Evolutionary conservation across 2,888 invertebrate species (phyloP).

Genomic region (Biston betularia): DNA sequence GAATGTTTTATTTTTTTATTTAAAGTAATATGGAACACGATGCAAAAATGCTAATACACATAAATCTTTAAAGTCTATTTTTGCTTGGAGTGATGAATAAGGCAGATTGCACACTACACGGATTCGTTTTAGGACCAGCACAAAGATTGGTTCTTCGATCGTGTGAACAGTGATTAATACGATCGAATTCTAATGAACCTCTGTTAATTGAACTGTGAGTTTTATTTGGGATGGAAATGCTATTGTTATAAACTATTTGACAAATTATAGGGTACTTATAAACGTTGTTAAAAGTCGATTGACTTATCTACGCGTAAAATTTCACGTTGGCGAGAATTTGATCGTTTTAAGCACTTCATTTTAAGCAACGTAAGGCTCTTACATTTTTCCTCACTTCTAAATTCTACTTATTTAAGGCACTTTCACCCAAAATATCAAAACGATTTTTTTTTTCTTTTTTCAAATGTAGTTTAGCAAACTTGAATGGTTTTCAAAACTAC

Average conservation of each 20-base stretch:
- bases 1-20: constrained; percentile 20
- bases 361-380: too few relatives aligned
- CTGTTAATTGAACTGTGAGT: constrained; percentile 30
- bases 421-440: too few relatives aligned
- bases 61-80: neutral
- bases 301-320: too few relatives aligned
- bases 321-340: too few relatives aligned
- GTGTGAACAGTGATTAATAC: constrained; percentile 53
- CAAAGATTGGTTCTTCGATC: constrained; percentile 38
- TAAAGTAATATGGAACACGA: neutral
- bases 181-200: constrained; percentile 42
- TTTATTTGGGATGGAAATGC: neutral
- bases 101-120: constrained; percentile 62
- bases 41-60: neutral
- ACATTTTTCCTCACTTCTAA: too few relatives aligned
- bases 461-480: too few relatives aligned
- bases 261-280: too few relatives aligned
- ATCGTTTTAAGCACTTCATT: too few relatives aligned
- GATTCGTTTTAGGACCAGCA: constrained; percentile 30
- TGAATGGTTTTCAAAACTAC: too few relatives aligned
- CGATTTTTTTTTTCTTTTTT: too few relatives aligned
- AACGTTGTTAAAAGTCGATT: too few relatives aligned
- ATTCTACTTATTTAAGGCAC: too few relatives aligned
- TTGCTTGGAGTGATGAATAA: constrained; percentile 52
- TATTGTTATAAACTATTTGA: neutral